phyloP scores from a whole-genome alignment of 92 coral and sea anemone genomes.

The Zoanthus sociatus region DNA sequence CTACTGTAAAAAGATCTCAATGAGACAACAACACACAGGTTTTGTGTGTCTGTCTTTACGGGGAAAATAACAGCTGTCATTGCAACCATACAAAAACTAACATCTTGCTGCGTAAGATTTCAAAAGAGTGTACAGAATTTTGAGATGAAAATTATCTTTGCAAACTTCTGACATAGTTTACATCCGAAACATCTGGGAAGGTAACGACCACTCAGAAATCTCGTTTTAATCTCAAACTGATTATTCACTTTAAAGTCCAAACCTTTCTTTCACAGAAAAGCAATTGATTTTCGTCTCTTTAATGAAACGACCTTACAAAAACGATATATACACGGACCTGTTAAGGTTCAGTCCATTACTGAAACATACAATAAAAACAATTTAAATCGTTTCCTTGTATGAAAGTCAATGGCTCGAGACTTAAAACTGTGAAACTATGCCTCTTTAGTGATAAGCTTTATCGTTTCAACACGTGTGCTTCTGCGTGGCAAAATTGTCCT shows the following conservation, averaged over 20 bases:
- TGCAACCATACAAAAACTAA: background rate
- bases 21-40: background rate
- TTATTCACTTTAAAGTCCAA: background rate
- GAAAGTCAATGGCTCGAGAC: background rate
- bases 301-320: background rate
- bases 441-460: constrained; percentile 12
- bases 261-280: background rate
- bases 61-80: constrained; percentile 19
- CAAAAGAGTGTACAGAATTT: background rate
- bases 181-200: constrained; percentile 34
- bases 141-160: constrained; percentile 6
- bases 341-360: background rate
- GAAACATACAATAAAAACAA: background rate
- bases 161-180: background rate
- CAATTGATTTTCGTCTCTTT: constrained; percentile 9
- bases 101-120: constrained; percentile 23
- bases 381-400: background rate
- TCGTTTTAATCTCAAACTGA: constrained; percentile 21
- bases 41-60: background rate
- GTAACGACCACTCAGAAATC: constrained; percentile 1
- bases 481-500: constrained; percentile 30
- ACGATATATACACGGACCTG: background rate
- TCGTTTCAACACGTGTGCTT: constrained; percentile 36
- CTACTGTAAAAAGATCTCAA: constrained; percentile 1
- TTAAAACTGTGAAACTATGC: background rate